These are phyloP conservation scores for Chydorus sphaericus DNA, from an alignment of 2,888 invertebrate genomes.

Conservation along the genomic window DNA sequence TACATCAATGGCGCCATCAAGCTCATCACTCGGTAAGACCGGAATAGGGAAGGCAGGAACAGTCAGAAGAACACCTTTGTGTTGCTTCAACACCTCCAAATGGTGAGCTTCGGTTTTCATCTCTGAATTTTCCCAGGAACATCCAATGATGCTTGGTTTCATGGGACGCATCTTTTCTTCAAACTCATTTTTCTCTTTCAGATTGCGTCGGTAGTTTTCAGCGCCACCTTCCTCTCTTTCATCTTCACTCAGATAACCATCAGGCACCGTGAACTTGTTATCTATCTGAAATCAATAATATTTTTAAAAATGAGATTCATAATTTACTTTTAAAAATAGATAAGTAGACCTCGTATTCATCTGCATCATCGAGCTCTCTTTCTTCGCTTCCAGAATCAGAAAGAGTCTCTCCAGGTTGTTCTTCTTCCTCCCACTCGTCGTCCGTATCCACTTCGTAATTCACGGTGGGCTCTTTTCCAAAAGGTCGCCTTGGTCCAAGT, in stretches of 20 bases:
- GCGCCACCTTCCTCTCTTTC: slow-evolving; percentile 49
- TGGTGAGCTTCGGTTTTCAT: background rate
- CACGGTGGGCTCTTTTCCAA: slow-evolving; percentile 53
- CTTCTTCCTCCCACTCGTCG: slow-evolving; percentile 92
- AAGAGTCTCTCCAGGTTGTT: slow-evolving; percentile 75
- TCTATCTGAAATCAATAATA: slow-evolving; percentile 40
- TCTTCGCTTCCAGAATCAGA: slow-evolving; percentile 64
- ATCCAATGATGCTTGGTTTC: slow-evolving; percentile 66
- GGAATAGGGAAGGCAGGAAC: background rate
- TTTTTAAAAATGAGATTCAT: background rate
- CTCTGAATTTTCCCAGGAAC: slow-evolving; percentile 47
- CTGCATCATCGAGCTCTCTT: slow-evolving; percentile 50
- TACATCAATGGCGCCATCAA: background rate
- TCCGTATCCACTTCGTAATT: slow-evolving; percentile 92
- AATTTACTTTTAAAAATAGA: background rate
- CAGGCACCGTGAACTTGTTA: slow-evolving; percentile 92
- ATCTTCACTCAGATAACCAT: slow-evolving; percentile 65
- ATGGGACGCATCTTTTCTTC: slow-evolving; percentile 67
- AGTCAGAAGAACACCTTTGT: background rate
- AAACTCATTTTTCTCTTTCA: slow-evolving; percentile 66
- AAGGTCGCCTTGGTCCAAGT: slow-evolving; percentile 56
- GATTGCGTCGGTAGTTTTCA: slow-evolving; percentile 54
- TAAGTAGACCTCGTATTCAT: slow-evolving; percentile 45
- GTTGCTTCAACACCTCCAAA: slow-evolving; percentile 9
- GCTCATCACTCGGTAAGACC: background rate